phyloP scores from a whole-genome alignment of 2,797 vertebrate species.

The Intellagama lesueurii region DNA sequence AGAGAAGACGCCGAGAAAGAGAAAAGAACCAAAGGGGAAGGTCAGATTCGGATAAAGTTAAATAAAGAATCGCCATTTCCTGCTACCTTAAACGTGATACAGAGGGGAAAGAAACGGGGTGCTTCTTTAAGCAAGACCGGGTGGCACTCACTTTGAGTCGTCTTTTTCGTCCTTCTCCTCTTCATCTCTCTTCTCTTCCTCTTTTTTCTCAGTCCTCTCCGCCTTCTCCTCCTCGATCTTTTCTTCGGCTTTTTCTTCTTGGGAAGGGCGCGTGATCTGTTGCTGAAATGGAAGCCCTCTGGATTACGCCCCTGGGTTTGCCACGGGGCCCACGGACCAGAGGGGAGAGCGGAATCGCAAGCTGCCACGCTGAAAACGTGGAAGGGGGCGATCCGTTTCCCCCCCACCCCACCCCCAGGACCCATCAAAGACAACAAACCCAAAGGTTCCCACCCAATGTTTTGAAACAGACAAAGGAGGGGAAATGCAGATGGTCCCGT shows the following conservation, averaged over 20 bases:
- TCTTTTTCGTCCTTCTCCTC: slow-evolving; percentile 99
- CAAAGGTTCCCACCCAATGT: no score
- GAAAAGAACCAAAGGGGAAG: slow-evolving; percentile 15
- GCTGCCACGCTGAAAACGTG: background rate
- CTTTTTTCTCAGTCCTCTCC: slow-evolving; percentile 97
- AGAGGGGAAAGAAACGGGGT: background rate
- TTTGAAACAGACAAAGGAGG: background rate
- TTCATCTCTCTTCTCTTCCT: slow-evolving; percentile 98
- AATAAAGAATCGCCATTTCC: no score
- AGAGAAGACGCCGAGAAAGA: slow-evolving; percentile 2
- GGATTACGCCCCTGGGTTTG: slow-evolving; percentile 16
- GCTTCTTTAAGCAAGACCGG: accelerated
- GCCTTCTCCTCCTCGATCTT: slow-evolving; percentile 96
- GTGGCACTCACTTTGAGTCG: slow-evolving; percentile 88
- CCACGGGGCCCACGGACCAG: background rate
- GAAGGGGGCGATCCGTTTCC: background rate
- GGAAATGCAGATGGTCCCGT: no score
- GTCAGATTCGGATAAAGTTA: background rate
- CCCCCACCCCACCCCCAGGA: background rate
- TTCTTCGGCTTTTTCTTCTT: slow-evolving; percentile 97
- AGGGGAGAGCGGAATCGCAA: background rate
- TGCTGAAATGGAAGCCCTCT: slow-evolving; percentile 76
- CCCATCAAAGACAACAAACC: background rate
- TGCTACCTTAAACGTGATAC: no score
- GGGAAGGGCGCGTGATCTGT: slow-evolving; percentile 95